Evolutionary conservation across 2,888 invertebrate genomes (phyloP).

Genomic region (Hirudinaria manillensis): DNA sequence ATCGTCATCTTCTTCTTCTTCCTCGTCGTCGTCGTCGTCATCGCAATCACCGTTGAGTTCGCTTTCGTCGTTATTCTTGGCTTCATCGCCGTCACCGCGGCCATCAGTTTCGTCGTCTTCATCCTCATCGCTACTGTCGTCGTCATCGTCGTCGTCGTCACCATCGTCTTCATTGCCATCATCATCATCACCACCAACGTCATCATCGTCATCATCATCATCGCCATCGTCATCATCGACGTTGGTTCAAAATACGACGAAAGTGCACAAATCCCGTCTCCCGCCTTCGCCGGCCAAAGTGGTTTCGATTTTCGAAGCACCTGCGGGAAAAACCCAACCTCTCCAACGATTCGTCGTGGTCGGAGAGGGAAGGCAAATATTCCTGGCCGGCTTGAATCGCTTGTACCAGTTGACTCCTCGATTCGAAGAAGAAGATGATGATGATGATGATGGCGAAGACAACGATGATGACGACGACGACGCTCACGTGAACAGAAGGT

Average conservation of each 20-base stretch:
- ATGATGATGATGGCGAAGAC: neutral
- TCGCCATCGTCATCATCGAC: slow-evolving; percentile 11
- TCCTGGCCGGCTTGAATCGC: slow-evolving; percentile 5
- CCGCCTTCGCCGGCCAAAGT: neutral
- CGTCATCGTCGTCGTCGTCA: slow-evolving; percentile 23
- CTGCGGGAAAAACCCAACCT: neutral
- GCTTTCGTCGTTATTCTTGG: neutral
- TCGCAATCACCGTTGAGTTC: neutral
- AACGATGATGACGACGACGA: neutral
- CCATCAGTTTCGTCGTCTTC: neutral
- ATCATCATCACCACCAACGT: slow-evolving; percentile 16
- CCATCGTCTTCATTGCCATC: slow-evolving; percentile 25
- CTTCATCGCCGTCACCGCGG: neutral
- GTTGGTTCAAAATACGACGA: neutral
- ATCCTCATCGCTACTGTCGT: slow-evolving; percentile 1
- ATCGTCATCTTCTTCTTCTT: neutral
- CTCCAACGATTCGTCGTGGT: slow-evolving; percentile 6
- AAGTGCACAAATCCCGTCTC: neutral
- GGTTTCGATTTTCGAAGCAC: slow-evolving; percentile 6
- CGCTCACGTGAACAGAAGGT: neutral
- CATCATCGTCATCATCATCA: slow-evolving; percentile 21
- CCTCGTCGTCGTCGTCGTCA: neutral
- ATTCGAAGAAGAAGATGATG: neutral
- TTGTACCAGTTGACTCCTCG: neutral
- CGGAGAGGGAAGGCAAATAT: neutral